phyloP scores from a whole-genome alignment of 2,113 vertebrate species.

The Gymnobelideus leadbeateri region DNA sequence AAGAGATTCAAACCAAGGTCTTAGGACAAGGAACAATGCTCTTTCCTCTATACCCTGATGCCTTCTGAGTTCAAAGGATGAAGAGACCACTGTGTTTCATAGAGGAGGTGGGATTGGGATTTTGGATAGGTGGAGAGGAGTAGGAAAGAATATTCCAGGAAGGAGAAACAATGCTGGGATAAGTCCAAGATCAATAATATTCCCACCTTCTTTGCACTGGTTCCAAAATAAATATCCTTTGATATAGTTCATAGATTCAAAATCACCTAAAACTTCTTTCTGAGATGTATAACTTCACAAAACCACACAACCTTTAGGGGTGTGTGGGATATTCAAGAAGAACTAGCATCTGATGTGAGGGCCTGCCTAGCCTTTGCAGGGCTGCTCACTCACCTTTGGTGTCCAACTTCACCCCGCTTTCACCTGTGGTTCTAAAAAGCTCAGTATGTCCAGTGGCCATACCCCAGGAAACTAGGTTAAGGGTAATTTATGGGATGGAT shows the following conservation, averaged over 20 bases:
- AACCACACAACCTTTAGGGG: neutral
- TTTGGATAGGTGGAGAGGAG: fast-evolving
- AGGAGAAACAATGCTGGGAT: neutral
- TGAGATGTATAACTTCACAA: neutral
- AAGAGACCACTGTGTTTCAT: neutral
- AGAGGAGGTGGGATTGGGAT: neutral
- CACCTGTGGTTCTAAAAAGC: neutral
- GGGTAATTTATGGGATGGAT: neutral
- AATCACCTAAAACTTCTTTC: neutral
- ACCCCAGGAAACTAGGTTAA: neutral
- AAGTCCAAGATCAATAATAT: neutral
- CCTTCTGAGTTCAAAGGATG: neutral
- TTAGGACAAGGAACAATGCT: too few species aligned
- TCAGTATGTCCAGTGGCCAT: neutral
- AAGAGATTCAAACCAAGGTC: neutral
- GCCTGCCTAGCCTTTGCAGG: neutral
- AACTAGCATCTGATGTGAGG: neutral
- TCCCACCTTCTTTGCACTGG: neutral
- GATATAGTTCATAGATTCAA: neutral
- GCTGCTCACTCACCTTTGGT: neutral
- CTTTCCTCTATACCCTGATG: neutral
- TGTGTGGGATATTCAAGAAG: too few species aligned
- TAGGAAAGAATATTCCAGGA: neutral
- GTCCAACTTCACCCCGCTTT: neutral
- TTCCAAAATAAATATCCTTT: neutral